Base-by-base conservation (phyloP, 2,113 vertebrate species). In the Callaeas wilsoni region DNA sequence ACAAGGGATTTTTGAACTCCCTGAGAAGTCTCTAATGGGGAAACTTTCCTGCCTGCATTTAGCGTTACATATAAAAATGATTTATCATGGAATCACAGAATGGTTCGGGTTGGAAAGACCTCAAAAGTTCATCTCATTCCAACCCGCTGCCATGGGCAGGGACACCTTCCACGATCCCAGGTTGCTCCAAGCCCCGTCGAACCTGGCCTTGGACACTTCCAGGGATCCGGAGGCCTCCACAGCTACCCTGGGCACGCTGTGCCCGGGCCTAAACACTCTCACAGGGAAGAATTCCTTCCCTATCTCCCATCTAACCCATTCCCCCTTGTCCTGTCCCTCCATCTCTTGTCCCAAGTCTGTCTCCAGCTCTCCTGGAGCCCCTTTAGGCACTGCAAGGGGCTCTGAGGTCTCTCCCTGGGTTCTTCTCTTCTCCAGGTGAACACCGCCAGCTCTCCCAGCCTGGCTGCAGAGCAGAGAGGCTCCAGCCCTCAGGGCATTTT, bases 271-370 rank as follows among this genome's bases (percentile, higher is more conserved):
- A 7, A 0, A 3, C 69, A 26, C 13, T 13, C 33, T 68, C n/a
- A 60, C 6, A 60, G 9, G 0, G 0, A 26, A 10, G 0, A 47
- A 41, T 60, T 68, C 13, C 53, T 41, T 13, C 30, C n/a, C n/a
- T 76, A 27, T 30, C 32, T 47, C 55, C 30, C 62, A 68, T 47
- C 42, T 16, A 9, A 11, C 1, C 18, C 42, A 37, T 42, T 80
- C 1, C 3, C 65, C 4, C 1, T 4, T n/a, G 23, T 50, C n/a
- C 39, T 47, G n/a, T 53, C 30, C 16, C 33, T 68, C 59, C 46
- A 53, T 3, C 1, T 39, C 62, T 62, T 68, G 30, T 47, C 55
- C 47, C 14, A 0, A 32, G 39, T 41, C 30, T 6, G 25, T 68
- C 69, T 41, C 46, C 39, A 75, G 62, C 46, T 68, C 69, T 60